Evolutionary conservation across 2,888 invertebrate species (phyloP).

Genomic region (Pomacea canaliculata): DNA sequence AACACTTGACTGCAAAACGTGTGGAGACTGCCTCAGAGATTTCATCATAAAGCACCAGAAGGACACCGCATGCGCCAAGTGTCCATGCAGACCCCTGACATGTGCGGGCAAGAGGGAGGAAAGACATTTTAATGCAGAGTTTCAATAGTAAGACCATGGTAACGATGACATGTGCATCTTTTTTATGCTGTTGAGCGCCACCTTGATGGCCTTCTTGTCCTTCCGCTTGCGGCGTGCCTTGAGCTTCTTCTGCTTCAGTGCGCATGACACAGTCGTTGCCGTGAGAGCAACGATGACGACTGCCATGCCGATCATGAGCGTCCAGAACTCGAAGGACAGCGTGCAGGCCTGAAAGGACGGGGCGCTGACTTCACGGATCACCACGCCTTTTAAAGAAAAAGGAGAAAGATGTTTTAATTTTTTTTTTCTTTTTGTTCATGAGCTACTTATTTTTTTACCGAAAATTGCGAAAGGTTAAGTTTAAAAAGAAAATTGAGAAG

Average conservation of each 20-base stretch:
- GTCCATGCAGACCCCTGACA: no score
- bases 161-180: constrained; percentile 22
- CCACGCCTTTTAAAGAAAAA: constrained; percentile 1
- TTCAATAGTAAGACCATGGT: constrained; percentile 14
- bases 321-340: constrained; percentile 22
- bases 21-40: no score
- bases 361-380: constrained; percentile 11
- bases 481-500: no score
- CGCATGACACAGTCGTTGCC: constrained; percentile 21
- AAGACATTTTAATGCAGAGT: neutral
- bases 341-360: constrained; percentile 26
- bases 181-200: constrained; percentile 22
- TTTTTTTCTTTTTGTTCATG: neutral
- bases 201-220: constrained; percentile 16
- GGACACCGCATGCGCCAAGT: no score
- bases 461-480: no score
- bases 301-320: constrained; percentile 17
- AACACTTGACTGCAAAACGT: no score
- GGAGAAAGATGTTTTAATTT: neutral
- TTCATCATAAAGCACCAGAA: no score
- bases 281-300: constrained; percentile 21
- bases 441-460: no score
- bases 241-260: constrained; percentile 28
- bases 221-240: constrained; percentile 29
- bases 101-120: neutral